Conservation (phyloP, 2,797 vertebrate genomes). For the Acanthiza pusilla region DNA sequence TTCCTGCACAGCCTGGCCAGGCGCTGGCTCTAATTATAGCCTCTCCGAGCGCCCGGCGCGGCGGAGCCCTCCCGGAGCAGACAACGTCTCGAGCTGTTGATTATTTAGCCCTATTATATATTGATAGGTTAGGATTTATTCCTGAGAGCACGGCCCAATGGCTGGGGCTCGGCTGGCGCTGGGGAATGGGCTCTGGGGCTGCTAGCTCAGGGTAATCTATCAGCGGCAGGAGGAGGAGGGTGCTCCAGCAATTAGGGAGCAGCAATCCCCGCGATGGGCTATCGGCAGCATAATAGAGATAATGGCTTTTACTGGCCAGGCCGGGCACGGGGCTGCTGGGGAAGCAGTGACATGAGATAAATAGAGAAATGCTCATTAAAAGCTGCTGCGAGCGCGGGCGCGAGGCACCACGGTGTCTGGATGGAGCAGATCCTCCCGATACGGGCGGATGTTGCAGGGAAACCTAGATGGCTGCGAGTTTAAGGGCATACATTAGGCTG, state of each 20-base stretch:
- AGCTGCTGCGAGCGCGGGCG: constrained; percentile 41
- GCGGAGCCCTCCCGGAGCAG: constrained; percentile 56
- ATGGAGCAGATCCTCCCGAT: constrained; percentile 29
- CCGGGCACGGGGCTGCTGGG: constrained; percentile 59
- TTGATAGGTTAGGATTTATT: constrained; percentile 78
- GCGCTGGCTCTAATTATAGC: constrained; percentile 64
- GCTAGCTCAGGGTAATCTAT: constrained; percentile 76
- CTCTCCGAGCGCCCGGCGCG: constrained; percentile 31
- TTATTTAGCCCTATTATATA: constrained; percentile 71
- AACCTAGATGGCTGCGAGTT: constrained; percentile 53
- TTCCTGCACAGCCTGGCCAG: background rate
- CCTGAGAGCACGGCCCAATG: constrained; percentile 64
- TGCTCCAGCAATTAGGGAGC: constrained; percentile 81
- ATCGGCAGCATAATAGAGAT: constrained; percentile 79
- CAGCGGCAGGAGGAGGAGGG: constrained; percentile 64
- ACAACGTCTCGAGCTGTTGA: constrained; percentile 65
- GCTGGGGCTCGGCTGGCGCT: constrained; percentile 63
- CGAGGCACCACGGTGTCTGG: constrained; percentile 46
- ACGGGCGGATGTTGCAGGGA: constrained; percentile 17
- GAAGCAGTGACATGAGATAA: constrained; percentile 68
- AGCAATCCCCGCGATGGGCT: constrained; percentile 78
- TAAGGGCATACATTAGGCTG: background rate
- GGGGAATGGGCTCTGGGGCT: constrained; percentile 71
- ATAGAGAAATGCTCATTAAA: constrained; percentile 74
- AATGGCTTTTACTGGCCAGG: constrained; percentile 79